Conservation (phyloP, 2,797 vertebrate genomes). For the Ibycter americanus region DNA sequence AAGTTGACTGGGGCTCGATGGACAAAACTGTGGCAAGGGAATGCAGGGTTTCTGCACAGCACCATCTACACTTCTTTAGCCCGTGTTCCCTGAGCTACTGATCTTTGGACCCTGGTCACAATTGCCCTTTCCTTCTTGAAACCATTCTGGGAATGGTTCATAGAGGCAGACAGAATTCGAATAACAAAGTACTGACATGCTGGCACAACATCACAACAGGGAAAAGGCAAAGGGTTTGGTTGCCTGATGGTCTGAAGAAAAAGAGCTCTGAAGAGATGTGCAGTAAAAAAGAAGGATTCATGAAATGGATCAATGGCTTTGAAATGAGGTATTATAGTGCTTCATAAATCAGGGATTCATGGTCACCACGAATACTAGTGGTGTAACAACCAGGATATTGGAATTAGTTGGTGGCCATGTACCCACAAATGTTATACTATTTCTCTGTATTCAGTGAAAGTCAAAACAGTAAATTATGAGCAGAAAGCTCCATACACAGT, state of each 20-base stretch:
- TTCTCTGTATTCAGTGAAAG: background rate
- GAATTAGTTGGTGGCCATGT: background rate
- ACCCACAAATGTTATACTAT: background rate
- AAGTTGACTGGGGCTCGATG: rapidly evolving
- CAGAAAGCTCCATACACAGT: background rate
- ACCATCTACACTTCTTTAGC: background rate
- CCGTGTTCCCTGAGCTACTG: rapidly evolving
- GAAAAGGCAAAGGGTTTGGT: background rate
- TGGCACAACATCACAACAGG: background rate
- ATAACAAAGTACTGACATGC: background rate
- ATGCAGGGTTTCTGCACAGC: background rate
- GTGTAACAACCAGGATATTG: background rate
- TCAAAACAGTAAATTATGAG: background rate
- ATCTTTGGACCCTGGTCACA: background rate
- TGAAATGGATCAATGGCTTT: background rate
- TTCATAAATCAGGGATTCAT: background rate
- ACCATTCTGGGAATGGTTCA: background rate
- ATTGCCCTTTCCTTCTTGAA: background rate
- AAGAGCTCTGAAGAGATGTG: background rate
- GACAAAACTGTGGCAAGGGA: background rate
- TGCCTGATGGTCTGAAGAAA: background rate
- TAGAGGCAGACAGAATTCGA: background rate
- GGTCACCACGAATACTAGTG: background rate
- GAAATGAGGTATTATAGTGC: background rate
- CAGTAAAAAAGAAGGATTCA: background rate